These are phyloP conservation scores for Nephrotoma guestfalica DNA, from an alignment of 2,888 invertebrate genomes.

Conservation along the genomic window DNA sequence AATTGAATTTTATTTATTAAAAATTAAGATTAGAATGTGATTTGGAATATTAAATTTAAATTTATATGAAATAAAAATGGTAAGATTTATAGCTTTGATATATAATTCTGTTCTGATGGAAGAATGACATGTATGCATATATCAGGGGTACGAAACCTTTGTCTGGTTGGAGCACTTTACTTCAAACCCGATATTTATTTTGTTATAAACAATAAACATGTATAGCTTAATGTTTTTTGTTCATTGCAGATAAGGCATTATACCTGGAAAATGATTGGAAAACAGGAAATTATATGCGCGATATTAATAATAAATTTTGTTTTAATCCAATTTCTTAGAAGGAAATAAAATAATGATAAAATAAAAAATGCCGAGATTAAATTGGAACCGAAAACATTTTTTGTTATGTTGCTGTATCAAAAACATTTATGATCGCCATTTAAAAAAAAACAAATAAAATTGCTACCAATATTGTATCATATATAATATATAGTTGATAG, in stretches of 20 bases:
- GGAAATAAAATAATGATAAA: background rate
- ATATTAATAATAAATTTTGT: background rate
- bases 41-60: background rate
- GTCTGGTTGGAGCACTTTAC: background rate
- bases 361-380: background rate
- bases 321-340: background rate
- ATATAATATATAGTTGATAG: background rate
- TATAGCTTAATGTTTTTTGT: background rate
- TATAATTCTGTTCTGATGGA: background rate
- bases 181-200: background rate
- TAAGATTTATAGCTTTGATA: background rate
- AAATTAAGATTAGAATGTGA: background rate
- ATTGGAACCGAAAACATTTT: background rate
- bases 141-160: background rate
- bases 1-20: background rate
- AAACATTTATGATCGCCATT: background rate
- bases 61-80: background rate
- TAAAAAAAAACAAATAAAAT: background rate
- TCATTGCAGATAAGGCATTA: background rate
- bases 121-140: background rate
- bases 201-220: background rate
- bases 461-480: background rate
- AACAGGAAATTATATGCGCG: background rate
- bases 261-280: background rate
- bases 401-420: background rate